Percentiles rank a stretch among this genome's conserved stretches.
Conservation (phyloP, 2,113 vertebrate species). For the Equus przewalskii region DNA sequence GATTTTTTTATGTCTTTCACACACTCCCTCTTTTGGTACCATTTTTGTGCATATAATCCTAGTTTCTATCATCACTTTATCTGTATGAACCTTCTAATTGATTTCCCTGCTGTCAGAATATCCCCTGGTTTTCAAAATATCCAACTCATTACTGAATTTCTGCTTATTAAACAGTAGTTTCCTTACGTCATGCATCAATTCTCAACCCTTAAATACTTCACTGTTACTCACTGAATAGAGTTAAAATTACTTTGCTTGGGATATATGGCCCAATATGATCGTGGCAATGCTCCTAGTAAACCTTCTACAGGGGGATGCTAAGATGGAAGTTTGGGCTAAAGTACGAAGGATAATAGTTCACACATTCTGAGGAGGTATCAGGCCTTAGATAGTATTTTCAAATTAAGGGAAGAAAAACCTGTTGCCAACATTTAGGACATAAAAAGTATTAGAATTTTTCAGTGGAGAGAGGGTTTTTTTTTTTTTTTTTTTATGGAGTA, state of each 20-base stretch:
- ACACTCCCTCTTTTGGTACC: background rate
- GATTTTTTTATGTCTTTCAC: background rate
- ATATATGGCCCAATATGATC: background rate
- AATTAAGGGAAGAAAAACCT: background rate
- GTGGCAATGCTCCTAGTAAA: background rate
- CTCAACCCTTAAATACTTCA: background rate
- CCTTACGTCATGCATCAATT: background rate
- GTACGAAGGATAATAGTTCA: background rate
- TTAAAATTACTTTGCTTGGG: background rate
- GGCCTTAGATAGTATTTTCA: background rate
- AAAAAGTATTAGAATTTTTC: background rate
- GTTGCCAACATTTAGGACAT: background rate
- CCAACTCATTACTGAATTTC: background rate
- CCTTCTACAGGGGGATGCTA: background rate
- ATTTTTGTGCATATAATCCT: background rate
- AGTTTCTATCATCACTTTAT: background rate
- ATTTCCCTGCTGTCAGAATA: conserved; percentile 10
- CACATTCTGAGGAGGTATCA: too few relatives aligned
- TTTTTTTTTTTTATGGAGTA: too few relatives aligned
- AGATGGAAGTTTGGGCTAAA: background rate
- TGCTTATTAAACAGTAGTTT: background rate
- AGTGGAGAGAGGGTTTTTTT: background rate
- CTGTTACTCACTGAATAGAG: background rate
- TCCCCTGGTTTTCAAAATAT: background rate
- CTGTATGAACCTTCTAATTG: background rate